Base-by-base conservation (phyloP, 2,888 invertebrate genomes). In the Vannuccia rotundouncinata region DNA sequence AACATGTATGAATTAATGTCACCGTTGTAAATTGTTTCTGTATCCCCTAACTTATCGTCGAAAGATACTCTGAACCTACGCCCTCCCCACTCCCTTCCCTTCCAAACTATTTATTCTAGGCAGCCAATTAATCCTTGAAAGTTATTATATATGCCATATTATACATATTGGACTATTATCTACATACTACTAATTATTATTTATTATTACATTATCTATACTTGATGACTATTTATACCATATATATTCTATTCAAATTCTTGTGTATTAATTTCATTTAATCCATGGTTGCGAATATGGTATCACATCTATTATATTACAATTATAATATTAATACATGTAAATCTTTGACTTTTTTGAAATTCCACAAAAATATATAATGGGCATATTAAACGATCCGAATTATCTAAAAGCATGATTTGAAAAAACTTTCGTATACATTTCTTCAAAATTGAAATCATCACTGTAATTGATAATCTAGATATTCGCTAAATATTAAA, bases 91-190 rank as follows among this genome's bases (percentile, higher is more conserved):
- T n/a, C n/a, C n/a, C n/a, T 17, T 17, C 10, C 66, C 25, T 66
- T 22, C 66, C 66, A 17, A 66, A 66, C 22, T 66, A 66, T 66
- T 66, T 66, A 66, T 66, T n/a, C 66, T 66, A 66, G 66, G 66
- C 66, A 66, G 66, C 66, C 10, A 66, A 66, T 66, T 66, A 66
- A 13, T 66, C 66, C 66, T 22, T 66, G 66, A 66, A 66, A 66
- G 66, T 66, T 66, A 66, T 66, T 66, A 66, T 66, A n/a, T n/a
- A n/a, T n/a, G 66, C 25, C 66, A 66, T 66, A n/a, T n/a, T n/a
- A n/a, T n/a, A n/a, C n/a, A n/a, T n/a, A n/a, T n/a, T n/a, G n/a
- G n/a, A n/a, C n/a, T n/a, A n/a, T n/a, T n/a, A n/a, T n/a, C n/a
- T n/a, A n/a, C n/a, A n/a, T n/a, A n/a, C n/a, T n/a, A n/a, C n/a